A percentile compares a stretch with the other conserved stretches of the same genome.
These are phyloP conservation scores for Pseudococcus longispinus DNA, from an alignment of 2,888 invertebrate genomes.

Conservation along the genomic window DNA sequence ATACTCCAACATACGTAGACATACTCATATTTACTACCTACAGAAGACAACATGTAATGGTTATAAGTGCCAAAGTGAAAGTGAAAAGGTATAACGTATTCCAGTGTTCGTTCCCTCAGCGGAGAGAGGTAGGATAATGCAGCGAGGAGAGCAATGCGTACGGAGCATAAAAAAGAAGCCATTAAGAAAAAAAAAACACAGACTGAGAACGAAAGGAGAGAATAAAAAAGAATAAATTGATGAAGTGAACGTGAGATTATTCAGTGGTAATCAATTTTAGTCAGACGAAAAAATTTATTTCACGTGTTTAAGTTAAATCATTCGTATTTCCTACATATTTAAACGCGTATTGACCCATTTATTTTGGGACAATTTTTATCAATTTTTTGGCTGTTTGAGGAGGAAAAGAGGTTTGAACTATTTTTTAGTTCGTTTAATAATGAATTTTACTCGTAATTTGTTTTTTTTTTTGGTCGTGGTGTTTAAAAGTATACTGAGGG, in stretches of 20 bases:
- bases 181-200: slow-evolving; percentile 27
- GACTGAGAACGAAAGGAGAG: slow-evolving; percentile 12
- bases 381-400: no score
- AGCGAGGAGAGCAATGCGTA: background rate
- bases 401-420: no score
- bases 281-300: background rate
- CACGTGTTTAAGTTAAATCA: background rate
- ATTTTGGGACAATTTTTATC: no score
- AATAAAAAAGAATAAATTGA: slow-evolving; percentile 26
- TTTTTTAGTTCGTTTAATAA: no score
- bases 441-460: no score
- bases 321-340: no score
- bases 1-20: background rate
- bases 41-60: background rate
- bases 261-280: slow-evolving; percentile 19
- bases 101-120: background rate
- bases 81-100: slow-evolving; percentile 28
- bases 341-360: background rate
- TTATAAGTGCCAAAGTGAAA: slow-evolving; percentile 15
- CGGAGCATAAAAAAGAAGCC: background rate
- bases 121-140: background rate
- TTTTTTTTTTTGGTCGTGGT: no score
- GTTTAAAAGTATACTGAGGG: no score
- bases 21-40: background rate
- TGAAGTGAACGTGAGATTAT: slow-evolving; percentile 26